phyloP scores from a whole-genome alignment of 2,888 invertebrate species.

The Quadroppia sp. region DNA sequence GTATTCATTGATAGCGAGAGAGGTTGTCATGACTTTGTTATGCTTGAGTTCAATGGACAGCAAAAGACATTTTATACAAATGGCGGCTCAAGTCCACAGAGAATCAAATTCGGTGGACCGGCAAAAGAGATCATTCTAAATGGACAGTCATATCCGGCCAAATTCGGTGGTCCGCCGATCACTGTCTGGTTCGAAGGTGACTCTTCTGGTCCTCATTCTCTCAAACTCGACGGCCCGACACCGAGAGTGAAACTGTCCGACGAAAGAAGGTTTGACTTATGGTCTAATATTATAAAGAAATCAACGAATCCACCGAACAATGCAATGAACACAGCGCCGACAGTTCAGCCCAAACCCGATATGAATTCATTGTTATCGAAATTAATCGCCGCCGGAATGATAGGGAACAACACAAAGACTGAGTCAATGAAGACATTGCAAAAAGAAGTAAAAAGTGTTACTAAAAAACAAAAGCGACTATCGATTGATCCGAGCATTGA shows the following conservation, averaged over 20 bases:
- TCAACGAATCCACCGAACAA: slow-evolving; percentile 3
- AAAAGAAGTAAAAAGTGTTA: neutral
- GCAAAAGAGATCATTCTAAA: slow-evolving; percentile 53
- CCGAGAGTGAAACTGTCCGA: slow-evolving; percentile 90
- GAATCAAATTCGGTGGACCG: slow-evolving; percentile 48
- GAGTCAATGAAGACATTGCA: neutral
- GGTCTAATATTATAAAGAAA: slow-evolving; percentile 39
- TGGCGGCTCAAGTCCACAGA: slow-evolving; percentile 35
- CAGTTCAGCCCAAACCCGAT: slow-evolving; percentile 55
- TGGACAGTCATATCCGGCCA: slow-evolving; percentile 81
- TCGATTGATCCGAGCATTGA: slow-evolving; percentile 1
- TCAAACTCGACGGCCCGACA: slow-evolving; percentile 82
- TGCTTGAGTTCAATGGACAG: slow-evolving; percentile 39
- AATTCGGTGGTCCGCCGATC: slow-evolving; percentile 82
- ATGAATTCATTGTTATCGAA: slow-evolving; percentile 79
- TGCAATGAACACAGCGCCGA: slow-evolving; percentile 34
- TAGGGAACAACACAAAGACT: neutral
- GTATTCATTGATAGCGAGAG: slow-evolving; percentile 45
- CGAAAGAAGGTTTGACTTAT: slow-evolving; percentile 67
- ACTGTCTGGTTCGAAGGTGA: slow-evolving; percentile 57
- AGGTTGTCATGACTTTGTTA: slow-evolving; percentile 33
- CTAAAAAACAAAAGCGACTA: neutral
- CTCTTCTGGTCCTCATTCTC: slow-evolving; percentile 54
- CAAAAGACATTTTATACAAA: slow-evolving; percentile 37
- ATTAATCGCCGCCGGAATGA: slow-evolving; percentile 70